Evolutionary conservation across 2,113 vertebrate genomes (phyloP).

Genomic region (Mixornis gularis): DNA sequence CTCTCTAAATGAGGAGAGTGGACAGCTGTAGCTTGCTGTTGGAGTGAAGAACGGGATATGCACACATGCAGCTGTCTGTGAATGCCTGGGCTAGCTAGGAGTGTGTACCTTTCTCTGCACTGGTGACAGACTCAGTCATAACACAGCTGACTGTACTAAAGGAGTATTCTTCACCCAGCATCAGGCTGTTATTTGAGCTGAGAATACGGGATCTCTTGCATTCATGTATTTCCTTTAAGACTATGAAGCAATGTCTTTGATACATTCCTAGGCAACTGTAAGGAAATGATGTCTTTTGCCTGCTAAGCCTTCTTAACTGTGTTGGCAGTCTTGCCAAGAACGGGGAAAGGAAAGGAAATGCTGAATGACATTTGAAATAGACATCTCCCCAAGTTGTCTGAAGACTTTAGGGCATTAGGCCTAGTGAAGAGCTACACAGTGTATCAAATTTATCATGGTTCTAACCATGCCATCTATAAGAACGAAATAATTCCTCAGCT

Average conservation of each 20-base stretch:
- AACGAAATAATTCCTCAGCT: not conserved
- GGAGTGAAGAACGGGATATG: not conserved
- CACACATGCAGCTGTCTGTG: not conserved
- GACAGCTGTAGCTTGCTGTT: not conserved
- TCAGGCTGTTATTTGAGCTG: not conserved
- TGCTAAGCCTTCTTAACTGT: not conserved
- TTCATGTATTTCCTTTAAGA: not conserved
- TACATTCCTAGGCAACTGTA: not conserved
- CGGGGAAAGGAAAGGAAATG: not conserved
- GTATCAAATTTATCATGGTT: not conserved
- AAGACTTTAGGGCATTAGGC: not conserved
- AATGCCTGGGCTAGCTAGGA: not conserved
- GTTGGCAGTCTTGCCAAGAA: not conserved
- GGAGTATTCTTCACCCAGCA: not conserved
- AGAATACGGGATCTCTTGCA: not conserved
- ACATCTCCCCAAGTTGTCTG: not conserved
- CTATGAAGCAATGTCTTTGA: not conserved
- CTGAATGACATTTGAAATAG: not conserved
- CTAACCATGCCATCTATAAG: not conserved
- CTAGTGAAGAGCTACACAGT: not conserved
- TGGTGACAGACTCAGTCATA: not conserved
- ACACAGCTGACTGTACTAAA: not conserved
- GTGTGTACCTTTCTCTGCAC: rapidly evolving
- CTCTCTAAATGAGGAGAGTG: not conserved
- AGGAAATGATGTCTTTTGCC: not conserved